phyloP scores from a whole-genome alignment of 23 tunicate genomes.

The Ciona savignyi region DNA sequence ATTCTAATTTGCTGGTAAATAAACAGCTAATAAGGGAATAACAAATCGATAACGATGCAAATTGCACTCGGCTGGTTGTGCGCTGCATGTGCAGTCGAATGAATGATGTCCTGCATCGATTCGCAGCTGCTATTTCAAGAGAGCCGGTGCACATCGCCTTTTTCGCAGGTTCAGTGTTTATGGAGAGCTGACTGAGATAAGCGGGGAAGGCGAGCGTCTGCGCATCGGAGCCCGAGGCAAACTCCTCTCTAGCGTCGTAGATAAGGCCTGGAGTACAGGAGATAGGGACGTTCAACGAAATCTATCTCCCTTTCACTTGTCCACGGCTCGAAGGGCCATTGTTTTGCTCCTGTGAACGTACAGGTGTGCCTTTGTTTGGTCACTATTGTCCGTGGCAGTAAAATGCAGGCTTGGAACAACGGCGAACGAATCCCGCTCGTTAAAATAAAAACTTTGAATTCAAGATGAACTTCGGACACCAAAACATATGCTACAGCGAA shows the following conservation, averaged over 20 bases:
- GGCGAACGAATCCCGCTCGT: neutral
- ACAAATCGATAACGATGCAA: too few relatives aligned
- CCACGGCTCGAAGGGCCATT: neutral
- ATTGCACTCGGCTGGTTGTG: too few relatives aligned
- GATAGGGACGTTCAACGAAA: neutral
- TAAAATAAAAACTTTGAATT: too few relatives aligned
- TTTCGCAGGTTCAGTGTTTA: neutral
- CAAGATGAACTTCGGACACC: neutral
- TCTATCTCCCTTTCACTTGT: neutral
- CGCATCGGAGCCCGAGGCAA: neutral
- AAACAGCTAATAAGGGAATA: too few relatives aligned
- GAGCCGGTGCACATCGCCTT: neutral
- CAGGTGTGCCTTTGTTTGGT: neutral
- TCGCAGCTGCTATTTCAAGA: neutral
- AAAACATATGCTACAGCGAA: neutral
- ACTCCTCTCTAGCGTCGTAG: neutral
- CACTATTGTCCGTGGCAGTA: neutral
- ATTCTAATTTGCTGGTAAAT: too few relatives aligned
- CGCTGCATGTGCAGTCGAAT: constrained; percentile 1
- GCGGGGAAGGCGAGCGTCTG: neutral
- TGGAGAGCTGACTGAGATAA: neutral
- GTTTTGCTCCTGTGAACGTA: neutral
- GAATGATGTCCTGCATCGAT: neutral
- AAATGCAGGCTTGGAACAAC: neutral
- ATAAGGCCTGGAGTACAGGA: neutral